Evolutionary conservation across 2,888 invertebrate genomes (phyloP), one percentile per base, ranked within the genome.

Genomic region (Eurois occulta): DNA sequence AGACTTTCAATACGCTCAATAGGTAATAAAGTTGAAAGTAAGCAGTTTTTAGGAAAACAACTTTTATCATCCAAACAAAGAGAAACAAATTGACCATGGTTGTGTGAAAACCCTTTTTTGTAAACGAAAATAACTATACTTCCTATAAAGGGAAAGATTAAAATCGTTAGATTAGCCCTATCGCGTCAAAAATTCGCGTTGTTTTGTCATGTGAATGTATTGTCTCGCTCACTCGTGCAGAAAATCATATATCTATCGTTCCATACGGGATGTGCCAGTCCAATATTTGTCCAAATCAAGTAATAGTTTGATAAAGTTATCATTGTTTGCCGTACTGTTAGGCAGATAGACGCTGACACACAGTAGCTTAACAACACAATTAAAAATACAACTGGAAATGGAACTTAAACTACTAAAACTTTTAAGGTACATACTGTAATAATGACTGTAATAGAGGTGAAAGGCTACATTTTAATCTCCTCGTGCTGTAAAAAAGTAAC

Each of bases 41-140:
- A 16, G 16, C 55, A n/a, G 21, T 35, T 52, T 28, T 28, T 65
- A 74, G 32, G 18, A 41, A 52, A 81, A 69, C 24, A 48, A 21
- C 41, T n/a, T n/a, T n/a, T n/a, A n/a, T n/a, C n/a, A n/a, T 21
- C 28, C 64, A 69, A 83, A 83, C 35, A 6, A 48, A 28, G 43
- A 64, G 24, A 72, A 78, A 32, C 16, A 32, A 69, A 66, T 68
- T 52, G n/a, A 65, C 72, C n/a, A 77, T 78, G 69, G 43, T 78
- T 52, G 5, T 60, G 1, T 21, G 13, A 21, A 60, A 66, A 38
- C 43, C n/a, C 32, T 71, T 43, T 69, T 69, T 75, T 48, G 16
- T 35, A 8, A 55, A 10, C 18, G 16, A 58, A 48, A 83, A 58
- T 28, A 35, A 35, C 43, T 55, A 24, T 83, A 68, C 11, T 64